Evolutionary conservation across 2,113 vertebrate genomes (phyloP).

Genomic region (Vulpes vulpes): DNA sequence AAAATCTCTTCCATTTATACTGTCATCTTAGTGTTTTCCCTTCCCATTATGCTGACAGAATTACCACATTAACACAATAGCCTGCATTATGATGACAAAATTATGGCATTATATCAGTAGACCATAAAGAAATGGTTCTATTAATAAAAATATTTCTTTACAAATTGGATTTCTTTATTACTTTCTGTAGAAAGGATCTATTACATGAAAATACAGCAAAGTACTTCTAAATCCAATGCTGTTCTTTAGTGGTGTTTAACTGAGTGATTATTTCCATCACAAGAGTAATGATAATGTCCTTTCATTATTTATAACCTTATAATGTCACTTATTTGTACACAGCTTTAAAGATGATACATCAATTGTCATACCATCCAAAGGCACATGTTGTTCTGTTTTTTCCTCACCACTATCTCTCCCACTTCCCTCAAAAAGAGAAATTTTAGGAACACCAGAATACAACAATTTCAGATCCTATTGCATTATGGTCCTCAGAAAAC

Average conservation of each 20-base stretch:
- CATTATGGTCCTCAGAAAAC: slow-evolving; percentile 41
- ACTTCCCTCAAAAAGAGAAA: slow-evolving; percentile 29
- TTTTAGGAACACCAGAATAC: background rate
- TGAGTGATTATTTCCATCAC: slow-evolving; percentile 71
- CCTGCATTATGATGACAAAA: slow-evolving; percentile 22
- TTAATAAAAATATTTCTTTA: slow-evolving; percentile 68
- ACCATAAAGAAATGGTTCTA: slow-evolving; percentile 47
- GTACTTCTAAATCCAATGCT: slow-evolving; percentile 59
- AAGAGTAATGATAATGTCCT: slow-evolving; percentile 21
- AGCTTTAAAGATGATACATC: slow-evolving; percentile 72
- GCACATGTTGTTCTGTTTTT: slow-evolving; percentile 41
- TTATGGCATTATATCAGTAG: slow-evolving; percentile 48
- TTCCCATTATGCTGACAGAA: slow-evolving; percentile 40
- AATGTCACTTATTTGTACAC: slow-evolving; percentile 30
- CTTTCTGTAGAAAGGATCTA: slow-evolving; percentile 8
- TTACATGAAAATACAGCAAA: slow-evolving; percentile 50
- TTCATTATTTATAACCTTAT: slow-evolving; percentile 27
- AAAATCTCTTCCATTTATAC: background rate
- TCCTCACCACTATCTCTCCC: background rate
- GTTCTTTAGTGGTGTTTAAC: slow-evolving; percentile 71
- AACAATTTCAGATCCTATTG: slow-evolving; percentile 55
- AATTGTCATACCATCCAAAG: slow-evolving; percentile 54
- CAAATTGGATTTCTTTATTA: slow-evolving; percentile 57
- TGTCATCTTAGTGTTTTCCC: background rate
- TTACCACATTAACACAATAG: slow-evolving; percentile 43